Conservation (phyloP, 2,797 vertebrate genomes). For the Sciurus vulgaris region DNA sequence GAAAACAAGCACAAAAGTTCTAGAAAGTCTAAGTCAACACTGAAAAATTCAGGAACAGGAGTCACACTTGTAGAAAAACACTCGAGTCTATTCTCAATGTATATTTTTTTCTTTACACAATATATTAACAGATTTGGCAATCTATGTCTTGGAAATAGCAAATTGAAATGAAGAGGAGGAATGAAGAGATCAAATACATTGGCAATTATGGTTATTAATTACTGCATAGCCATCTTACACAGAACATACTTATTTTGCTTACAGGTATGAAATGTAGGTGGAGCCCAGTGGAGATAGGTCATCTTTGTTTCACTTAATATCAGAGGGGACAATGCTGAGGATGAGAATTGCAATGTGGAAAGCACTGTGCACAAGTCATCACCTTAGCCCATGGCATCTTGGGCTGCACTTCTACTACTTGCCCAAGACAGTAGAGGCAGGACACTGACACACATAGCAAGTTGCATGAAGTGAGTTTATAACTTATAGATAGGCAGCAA, state of each 20-base stretch:
- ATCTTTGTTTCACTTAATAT: not conserved
- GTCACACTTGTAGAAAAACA: not conserved
- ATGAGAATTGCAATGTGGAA: not conserved
- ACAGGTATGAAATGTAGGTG: not conserved
- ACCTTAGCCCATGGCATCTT: not conserved
- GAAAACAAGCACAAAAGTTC: not conserved
- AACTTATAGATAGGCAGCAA: not conserved
- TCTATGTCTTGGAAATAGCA: not conserved
- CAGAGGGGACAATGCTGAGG: fast-evolving
- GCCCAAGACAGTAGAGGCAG: not conserved
- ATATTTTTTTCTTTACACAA: not conserved
- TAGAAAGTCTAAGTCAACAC: slow-evolving; percentile 19
- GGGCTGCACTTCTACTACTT: not conserved
- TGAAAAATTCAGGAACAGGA: not conserved
- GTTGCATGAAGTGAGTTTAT: not conserved
- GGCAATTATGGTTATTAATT: not conserved
- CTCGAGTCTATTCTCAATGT: not conserved
- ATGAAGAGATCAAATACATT: not conserved
- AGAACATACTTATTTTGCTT: not conserved
- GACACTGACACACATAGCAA: not conserved
- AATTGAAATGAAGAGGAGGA: not conserved
- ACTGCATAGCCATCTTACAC: not conserved
- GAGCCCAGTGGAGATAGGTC: not conserved
- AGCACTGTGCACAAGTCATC: not conserved
- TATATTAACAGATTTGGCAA: not conserved